Conservation (phyloP, 2,888 invertebrate genomes). For the Rhyacophila evoluta region DNA sequence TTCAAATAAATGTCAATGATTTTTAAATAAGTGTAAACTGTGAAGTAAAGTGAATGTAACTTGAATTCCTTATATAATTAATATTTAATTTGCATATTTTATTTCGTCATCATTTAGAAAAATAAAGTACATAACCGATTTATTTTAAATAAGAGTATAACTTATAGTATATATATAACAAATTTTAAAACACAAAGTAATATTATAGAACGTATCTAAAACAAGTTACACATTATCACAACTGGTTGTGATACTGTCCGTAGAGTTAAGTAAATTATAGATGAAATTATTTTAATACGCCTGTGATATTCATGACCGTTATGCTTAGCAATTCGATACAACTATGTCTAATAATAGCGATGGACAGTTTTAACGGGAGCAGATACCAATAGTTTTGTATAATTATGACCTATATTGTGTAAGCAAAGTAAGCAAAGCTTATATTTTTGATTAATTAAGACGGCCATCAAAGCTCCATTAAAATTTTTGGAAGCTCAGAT, state of each 20-base stretch:
- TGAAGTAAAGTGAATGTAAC: not conserved
- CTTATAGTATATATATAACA: too few species aligned
- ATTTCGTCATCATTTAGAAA: not conserved
- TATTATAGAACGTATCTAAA: too few species aligned
- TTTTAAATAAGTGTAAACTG: not conserved
- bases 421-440: too few species aligned
- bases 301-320: not conserved
- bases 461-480: too few species aligned
- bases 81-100: not conserved
- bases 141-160: too few species aligned
- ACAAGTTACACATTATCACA: not conserved
- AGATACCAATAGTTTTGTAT: not conserved
- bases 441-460: too few species aligned
- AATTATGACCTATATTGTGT: not conserved
- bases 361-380: slow-evolving; percentile 1
- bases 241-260: not conserved
- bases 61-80: not conserved
- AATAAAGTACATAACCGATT: too few species aligned
- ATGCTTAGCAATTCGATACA: not conserved
- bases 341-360: not conserved
- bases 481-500: too few species aligned
- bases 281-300: not conserved
- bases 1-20: not conserved
- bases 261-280: not conserved
- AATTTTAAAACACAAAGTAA: too few species aligned